phyloP scores from a whole-genome alignment of 2,888 invertebrate genomes.

The Mesoligia furuncula region DNA sequence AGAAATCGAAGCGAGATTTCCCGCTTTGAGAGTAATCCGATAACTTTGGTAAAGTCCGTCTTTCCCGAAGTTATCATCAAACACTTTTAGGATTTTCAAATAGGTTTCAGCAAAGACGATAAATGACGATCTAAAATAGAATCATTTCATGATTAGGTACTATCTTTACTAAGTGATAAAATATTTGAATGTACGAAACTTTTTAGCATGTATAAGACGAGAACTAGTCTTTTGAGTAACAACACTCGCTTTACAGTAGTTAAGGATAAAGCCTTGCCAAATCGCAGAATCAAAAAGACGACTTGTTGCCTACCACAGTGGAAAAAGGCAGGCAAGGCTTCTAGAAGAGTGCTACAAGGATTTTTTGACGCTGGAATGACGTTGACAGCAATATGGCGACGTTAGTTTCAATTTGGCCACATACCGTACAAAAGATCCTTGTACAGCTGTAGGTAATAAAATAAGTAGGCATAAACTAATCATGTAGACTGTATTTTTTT shows the following conservation, averaged over 20 bases:
- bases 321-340: not conserved
- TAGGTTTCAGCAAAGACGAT: not conserved
- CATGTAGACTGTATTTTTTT: not conserved
- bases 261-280: not conserved
- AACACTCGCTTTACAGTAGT: not conserved
- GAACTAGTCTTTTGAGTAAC: not conserved
- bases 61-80: not conserved
- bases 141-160: not conserved
- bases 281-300: not conserved
- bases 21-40: not conserved
- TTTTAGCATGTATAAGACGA: not conserved
- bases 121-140: not conserved
- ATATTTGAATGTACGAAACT: not conserved
- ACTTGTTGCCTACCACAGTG: not conserved
- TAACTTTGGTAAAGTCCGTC: too few relatives aligned
- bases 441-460: not conserved
- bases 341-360: not conserved
- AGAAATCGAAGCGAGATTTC: not conserved
- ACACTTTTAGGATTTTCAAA: not conserved
- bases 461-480: not conserved
- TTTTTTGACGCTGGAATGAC: not conserved
- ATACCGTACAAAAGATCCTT: not conserved
- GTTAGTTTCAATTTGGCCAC: not conserved
- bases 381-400: not conserved
- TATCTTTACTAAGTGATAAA: too few relatives aligned